A percentile compares a stretch with the other conserved stretches of the same genome.
phyloP scores from a whole-genome alignment of 53 echinoderm and acorn worm species.

The Echinometra lucunter region DNA sequence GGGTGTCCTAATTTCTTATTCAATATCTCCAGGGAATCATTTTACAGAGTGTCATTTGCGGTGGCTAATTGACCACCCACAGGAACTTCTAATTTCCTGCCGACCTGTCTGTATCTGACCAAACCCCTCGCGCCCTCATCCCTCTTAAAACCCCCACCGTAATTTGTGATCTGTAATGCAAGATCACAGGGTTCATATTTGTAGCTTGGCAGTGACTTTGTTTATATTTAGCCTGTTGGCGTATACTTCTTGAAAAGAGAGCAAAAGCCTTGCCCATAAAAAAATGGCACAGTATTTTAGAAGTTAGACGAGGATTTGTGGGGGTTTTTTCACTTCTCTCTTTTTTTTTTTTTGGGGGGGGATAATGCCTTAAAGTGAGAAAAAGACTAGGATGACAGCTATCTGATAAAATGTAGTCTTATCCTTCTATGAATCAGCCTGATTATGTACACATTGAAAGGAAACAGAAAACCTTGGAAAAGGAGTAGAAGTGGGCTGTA shows the following conservation, averaged over 20 bases:
- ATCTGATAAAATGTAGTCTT: too few relatives aligned
- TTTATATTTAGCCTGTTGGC: background rate
- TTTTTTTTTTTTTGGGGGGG: too few relatives aligned
- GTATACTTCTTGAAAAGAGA: background rate
- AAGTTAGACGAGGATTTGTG: too few relatives aligned
- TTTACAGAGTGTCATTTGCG: slow-evolving; percentile 32
- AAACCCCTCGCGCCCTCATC: background rate
- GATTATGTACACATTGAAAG: too few relatives aligned
- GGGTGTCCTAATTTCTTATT: slow-evolving; percentile 18
- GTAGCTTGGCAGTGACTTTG: background rate
- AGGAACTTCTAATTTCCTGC: slow-evolving; percentile 33
- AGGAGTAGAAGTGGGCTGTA: too few relatives aligned
- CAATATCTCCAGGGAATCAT: background rate
- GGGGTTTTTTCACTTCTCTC: too few relatives aligned
- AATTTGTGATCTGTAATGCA: background rate
- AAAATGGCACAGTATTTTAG: background rate
- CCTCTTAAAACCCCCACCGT: slow-evolving; percentile 4
- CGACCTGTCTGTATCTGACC: slow-evolving; percentile 12
- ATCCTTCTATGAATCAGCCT: too few relatives aligned
- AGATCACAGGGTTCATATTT: background rate
- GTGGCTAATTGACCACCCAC: slow-evolving; percentile 37
- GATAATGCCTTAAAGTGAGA: background rate
- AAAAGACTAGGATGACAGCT: background rate
- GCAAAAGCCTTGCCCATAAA: background rate
- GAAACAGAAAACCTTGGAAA: too few relatives aligned